Percentiles rank a stretch among this genome's conserved stretches.
Evolutionary conservation across 2,113 vertebrate genomes (phyloP).

Genomic region (Cyrtonyx montezumae): DNA sequence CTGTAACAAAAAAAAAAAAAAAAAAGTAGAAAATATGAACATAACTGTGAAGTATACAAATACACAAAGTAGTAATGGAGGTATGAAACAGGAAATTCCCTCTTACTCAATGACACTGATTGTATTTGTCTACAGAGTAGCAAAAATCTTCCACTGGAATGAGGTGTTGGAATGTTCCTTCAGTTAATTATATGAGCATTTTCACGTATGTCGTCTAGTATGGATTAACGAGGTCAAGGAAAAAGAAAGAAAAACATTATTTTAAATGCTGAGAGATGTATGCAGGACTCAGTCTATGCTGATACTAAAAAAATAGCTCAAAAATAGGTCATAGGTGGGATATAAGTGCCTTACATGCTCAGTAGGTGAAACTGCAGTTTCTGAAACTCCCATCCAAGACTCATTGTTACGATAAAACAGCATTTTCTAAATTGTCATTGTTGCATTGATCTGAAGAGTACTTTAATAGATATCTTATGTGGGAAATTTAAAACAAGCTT

Average conservation of each 20-base stretch:
- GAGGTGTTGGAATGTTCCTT: constrained; percentile 2
- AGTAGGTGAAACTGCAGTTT: background rate
- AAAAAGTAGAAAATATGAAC: background rate
- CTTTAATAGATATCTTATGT: constrained; percentile 16
- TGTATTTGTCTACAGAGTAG: background rate
- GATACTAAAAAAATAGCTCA: background rate
- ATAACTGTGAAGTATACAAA: background rate
- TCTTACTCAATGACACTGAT: background rate
- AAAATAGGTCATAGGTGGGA: constrained; percentile 19
- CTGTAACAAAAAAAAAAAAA: background rate
- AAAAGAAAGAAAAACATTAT: background rate
- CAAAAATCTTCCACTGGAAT: constrained; percentile 7
- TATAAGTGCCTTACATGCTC: background rate
- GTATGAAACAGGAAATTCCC: background rate
- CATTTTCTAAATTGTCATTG: constrained; percentile 36
- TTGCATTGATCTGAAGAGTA: background rate
- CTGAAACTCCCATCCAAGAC: background rate
- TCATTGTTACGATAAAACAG: constrained; percentile 19
- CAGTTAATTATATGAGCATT: background rate
- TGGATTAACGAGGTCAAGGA: background rate
- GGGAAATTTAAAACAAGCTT: constrained; percentile 4
- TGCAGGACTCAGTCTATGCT: background rate
- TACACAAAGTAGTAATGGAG: background rate
- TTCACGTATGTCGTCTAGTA: background rate
- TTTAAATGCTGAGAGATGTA: background rate